phyloP scores from a whole-genome alignment of 2,113 vertebrate species.

The Leucopternis melanops region DNA sequence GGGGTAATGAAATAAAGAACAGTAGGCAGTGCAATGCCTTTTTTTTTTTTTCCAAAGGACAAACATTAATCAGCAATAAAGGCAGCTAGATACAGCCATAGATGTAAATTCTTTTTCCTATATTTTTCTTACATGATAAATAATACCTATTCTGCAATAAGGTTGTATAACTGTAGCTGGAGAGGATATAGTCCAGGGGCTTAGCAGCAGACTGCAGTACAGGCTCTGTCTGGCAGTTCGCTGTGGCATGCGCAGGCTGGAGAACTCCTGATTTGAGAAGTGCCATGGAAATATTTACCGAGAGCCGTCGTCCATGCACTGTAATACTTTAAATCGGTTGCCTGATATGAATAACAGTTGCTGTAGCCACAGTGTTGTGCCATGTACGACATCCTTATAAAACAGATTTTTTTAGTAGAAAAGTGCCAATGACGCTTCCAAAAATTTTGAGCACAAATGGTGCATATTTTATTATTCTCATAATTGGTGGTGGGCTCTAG shows the following conservation, averaged over 20 bases:
- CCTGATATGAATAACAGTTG: background rate
- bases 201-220: background rate
- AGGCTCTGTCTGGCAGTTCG: background rate
- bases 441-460: background rate
- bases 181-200: background rate
- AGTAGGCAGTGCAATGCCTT: background rate
- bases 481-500: background rate
- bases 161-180: background rate
- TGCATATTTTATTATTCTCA: background rate
- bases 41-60: background rate
- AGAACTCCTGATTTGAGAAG: background rate
- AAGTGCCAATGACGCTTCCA: background rate
- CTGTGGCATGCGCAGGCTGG: background rate
- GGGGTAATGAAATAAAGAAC: slow-evolving; percentile 17
- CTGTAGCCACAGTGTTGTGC: background rate
- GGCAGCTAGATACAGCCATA: background rate
- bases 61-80: background rate
- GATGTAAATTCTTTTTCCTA: background rate
- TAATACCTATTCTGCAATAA: background rate
- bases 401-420: background rate
- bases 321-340: background rate
- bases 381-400: background rate
- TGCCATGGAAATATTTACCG: slow-evolving; percentile 4
- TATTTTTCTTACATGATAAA: slow-evolving; percentile 17
- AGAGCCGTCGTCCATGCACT: background rate